These are phyloP conservation scores for Antigone vipio DNA, from an alignment of 2,113 vertebrate species.

Conservation along the genomic window DNA sequence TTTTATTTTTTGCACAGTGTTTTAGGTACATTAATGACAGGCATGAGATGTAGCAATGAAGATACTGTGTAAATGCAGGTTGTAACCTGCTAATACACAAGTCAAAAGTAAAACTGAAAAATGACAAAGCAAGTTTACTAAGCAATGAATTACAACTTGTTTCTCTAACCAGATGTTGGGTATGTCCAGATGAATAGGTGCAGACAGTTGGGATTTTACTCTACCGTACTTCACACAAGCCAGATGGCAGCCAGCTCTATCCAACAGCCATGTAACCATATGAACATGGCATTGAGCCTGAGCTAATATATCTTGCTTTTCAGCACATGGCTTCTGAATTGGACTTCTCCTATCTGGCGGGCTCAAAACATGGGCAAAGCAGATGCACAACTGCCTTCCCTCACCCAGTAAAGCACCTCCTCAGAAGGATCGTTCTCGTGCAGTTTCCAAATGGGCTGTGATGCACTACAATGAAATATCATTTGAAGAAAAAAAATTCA, in stretches of 20 bases:
- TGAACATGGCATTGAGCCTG: background rate
- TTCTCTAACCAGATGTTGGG: background rate
- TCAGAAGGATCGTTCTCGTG: background rate
- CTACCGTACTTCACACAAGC: background rate
- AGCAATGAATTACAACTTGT: background rate
- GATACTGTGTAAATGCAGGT: background rate
- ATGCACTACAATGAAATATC: background rate
- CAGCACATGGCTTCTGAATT: conserved; percentile 21
- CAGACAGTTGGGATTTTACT: background rate
- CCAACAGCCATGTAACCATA: background rate
- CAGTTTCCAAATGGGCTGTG: background rate
- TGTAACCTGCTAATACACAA: background rate
- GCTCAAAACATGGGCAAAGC: background rate
- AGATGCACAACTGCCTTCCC: background rate
- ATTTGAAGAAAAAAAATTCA: background rate
- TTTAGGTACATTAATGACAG: background rate
- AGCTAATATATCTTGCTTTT: conserved; percentile 20
- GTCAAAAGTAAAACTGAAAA: background rate
- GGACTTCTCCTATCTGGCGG: background rate
- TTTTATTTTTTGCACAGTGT: background rate
- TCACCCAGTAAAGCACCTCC: background rate
- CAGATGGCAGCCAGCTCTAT: background rate
- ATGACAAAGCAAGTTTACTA: background rate
- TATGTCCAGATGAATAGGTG: background rate
- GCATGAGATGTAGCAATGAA: background rate